Conservation (phyloP, 1,140 invertebrate species). For the Augochlora pura region DNA sequence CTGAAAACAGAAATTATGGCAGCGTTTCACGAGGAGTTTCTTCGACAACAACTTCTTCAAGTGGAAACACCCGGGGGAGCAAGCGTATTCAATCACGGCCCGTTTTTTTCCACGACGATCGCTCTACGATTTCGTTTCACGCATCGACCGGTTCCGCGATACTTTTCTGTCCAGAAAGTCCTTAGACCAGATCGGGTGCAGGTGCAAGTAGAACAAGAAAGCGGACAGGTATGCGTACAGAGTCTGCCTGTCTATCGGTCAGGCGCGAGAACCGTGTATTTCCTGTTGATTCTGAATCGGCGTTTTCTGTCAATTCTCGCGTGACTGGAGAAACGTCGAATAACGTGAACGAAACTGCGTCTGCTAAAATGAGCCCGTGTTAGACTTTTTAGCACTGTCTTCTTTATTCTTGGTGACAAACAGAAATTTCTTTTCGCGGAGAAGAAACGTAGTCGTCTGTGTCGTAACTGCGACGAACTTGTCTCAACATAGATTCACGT, state of each 20-base stretch:
- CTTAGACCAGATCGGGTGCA: constrained; percentile 48
- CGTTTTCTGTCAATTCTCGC: constrained; percentile 26
- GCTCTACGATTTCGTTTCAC: constrained; percentile 49
- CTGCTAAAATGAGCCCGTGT: too few relatives aligned
- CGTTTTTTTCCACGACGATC: constrained; percentile 5
- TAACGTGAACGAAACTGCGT: too few relatives aligned
- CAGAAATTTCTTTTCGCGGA: too few relatives aligned
- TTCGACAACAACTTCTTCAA: too few relatives aligned
- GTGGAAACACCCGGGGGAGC: not conserved
- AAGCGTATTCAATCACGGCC: constrained; percentile 5
- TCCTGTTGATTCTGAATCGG: constrained; percentile 37
- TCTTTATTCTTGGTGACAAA: too few relatives aligned
- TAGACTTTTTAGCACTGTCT: too few relatives aligned
- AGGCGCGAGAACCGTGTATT: constrained; percentile 35
- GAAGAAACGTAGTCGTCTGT: too few relatives aligned
- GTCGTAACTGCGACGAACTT: too few relatives aligned
- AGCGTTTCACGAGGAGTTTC: too few relatives aligned
- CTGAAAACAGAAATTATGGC: too few relatives aligned
- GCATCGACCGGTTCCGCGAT: constrained; percentile 45
- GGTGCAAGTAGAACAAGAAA: constrained; percentile 63
- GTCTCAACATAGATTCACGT: too few relatives aligned
- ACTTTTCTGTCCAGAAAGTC: constrained; percentile 55
- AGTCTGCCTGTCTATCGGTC: constrained; percentile 43
- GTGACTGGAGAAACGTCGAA: not conserved
- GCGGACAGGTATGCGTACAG: constrained; percentile 51